These are phyloP conservation scores for Stomorhina lunata DNA, from an alignment of 2,888 invertebrate species.

Conservation along the genomic window DNA sequence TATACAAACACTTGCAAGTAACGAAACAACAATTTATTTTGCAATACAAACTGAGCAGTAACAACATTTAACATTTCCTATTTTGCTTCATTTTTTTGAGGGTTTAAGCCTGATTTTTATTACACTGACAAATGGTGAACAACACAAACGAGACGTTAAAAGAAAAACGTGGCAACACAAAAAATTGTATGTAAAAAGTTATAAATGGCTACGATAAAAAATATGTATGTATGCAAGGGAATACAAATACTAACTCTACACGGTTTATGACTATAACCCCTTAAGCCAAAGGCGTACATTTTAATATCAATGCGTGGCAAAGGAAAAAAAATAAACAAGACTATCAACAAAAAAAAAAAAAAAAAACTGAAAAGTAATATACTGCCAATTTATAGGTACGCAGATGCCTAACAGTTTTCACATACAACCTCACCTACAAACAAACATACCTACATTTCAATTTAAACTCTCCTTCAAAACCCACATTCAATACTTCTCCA, in stretches of 20 bases:
- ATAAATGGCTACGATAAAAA: slow-evolving; percentile 48
- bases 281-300: slow-evolving; percentile 54
- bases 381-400: slow-evolving; percentile 50
- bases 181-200: slow-evolving; percentile 6
- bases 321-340: background rate
- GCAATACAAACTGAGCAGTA: slow-evolving; percentile 5
- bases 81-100: slow-evolving; percentile 5
- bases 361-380: slow-evolving; percentile 47
- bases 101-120: slow-evolving; percentile 66
- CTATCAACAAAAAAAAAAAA: background rate
- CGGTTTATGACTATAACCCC: slow-evolving; percentile 44
- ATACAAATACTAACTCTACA: slow-evolving; percentile 25
- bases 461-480: background rate
- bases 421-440: background rate
- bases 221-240: background rate
- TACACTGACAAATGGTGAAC: slow-evolving; percentile 67
- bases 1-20: slow-evolving; percentile 42
- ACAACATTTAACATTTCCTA: slow-evolving; percentile 40
- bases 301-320: slow-evolving; percentile 50
- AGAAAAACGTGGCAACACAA: background rate
- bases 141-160: slow-evolving; percentile 32
- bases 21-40: slow-evolving; percentile 59
- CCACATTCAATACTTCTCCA: background rate
- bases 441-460: background rate
- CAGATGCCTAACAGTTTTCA: slow-evolving; percentile 30